phyloP scores from a whole-genome alignment of 2,797 vertebrate genomes.

The Eidolon dupreanum region DNA sequence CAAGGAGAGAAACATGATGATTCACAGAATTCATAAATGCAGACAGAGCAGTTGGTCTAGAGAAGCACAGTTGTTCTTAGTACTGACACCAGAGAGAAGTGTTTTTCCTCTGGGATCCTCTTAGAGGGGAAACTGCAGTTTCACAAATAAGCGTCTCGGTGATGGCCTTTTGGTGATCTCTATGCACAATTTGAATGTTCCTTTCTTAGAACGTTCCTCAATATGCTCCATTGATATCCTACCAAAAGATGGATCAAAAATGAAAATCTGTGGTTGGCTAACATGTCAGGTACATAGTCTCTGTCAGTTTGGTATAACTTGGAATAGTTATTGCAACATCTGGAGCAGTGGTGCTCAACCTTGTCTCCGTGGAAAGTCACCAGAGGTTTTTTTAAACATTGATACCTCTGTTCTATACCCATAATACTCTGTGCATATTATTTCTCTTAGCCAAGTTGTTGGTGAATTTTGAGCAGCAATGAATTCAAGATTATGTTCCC shows the following conservation, averaged over 20 bases:
- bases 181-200: neutral
- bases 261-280: neutral
- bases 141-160: neutral
- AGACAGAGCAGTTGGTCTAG: neutral
- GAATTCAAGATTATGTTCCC: neutral
- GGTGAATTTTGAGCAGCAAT: neutral
- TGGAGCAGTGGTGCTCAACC: neutral
- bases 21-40: neutral
- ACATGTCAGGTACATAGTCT: neutral
- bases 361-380: neutral
- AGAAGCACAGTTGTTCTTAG: neutral
- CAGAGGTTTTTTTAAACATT: neutral
- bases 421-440: neutral
- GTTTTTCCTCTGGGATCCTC: neutral
- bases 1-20: neutral
- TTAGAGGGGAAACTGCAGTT: neutral
- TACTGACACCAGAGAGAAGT: neutral
- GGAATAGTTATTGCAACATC: neutral
- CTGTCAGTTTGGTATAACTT: neutral
- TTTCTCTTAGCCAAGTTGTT: conserved; percentile 20
- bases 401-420: neutral
- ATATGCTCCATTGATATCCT: neutral
- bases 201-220: neutral
- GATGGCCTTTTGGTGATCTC: neutral
- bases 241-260: neutral